Conservation (phyloP, 2,113 vertebrate species). For the Panthera uncia region DNA sequence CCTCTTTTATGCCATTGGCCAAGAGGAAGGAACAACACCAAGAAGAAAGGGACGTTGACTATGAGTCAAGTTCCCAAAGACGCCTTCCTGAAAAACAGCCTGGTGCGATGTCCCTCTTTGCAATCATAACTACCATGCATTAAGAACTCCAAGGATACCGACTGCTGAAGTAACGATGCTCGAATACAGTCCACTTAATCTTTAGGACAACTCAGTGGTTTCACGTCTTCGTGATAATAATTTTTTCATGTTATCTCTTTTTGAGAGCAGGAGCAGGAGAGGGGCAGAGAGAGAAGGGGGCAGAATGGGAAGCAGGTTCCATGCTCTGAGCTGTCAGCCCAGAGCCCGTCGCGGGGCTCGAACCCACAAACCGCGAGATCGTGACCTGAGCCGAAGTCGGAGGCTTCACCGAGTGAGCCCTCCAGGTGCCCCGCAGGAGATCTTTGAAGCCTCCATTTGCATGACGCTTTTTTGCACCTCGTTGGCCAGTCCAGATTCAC, state of each 20-base stretch:
- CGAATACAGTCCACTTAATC: not conserved
- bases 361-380: too few species aligned
- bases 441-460: not conserved
- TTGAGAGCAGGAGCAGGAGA: too few species aligned
- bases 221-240: too few species aligned
- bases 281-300: too few species aligned
- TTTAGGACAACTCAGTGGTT: not conserved
- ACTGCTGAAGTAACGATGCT: not conserved
- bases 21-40: not conserved
- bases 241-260: too few species aligned
- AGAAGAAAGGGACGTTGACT: not conserved
- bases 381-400: too few species aligned
- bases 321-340: too few species aligned
- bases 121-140: not conserved
- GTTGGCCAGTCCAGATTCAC: not conserved
- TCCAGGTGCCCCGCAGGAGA: accelerated
- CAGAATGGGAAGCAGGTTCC: too few species aligned
- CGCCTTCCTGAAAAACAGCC: not conserved
- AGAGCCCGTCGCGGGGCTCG: too few species aligned
- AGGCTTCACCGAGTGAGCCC: too few species aligned
- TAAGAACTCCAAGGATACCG: not conserved
- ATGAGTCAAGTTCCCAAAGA: not conserved
- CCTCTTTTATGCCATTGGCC: not conserved
- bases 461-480: not conserved
- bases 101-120: not conserved